Conservation (phyloP, 53 echinoderm and acorn worm genomes). For the Mesocentrotus franciscanus region DNA sequence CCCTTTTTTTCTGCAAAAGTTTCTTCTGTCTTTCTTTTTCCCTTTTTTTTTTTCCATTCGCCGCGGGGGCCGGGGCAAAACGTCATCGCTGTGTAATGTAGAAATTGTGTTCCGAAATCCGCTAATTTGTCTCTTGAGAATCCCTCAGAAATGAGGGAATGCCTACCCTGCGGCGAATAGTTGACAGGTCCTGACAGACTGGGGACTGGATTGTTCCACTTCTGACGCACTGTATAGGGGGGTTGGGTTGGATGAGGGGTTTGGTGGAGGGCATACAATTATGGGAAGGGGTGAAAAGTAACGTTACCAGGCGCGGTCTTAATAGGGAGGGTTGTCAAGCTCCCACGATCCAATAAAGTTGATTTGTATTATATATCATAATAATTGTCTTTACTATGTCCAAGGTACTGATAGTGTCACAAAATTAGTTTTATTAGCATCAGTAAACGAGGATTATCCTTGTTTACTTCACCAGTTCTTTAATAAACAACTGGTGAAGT, state of each 20-base stretch:
- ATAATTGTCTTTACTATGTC: too few relatives aligned
- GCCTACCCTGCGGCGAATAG: constrained; percentile 52
- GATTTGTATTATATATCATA: too few relatives aligned
- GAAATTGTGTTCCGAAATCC: constrained; percentile 43
- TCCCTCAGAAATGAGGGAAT: constrained; percentile 30
- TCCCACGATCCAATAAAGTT: too few relatives aligned
- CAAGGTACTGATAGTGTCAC: too few relatives aligned
- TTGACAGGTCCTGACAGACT: constrained; percentile 53
- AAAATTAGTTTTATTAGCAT: too few relatives aligned
- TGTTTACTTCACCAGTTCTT: too few relatives aligned
- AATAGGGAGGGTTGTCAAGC: too few relatives aligned
- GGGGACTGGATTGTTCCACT: neutral
- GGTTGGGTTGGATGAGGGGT: neutral
- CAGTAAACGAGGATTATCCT: too few relatives aligned
- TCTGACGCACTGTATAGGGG: neutral
- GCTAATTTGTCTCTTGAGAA: constrained; percentile 53
- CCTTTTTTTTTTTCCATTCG: neutral
- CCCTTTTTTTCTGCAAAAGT: constrained; percentile 10
- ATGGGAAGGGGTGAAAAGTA: too few relatives aligned
- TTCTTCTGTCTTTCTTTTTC: neutral
- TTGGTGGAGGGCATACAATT: neutral
- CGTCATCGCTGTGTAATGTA: constrained; percentile 36
- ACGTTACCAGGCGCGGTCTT: too few relatives aligned
- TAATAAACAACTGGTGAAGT: too few relatives aligned
- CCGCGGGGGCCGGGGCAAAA: constrained; percentile 1